Evolutionary conservation across 1,140 invertebrate genomes (phyloP).

Genomic region (Scaptomyza montana): DNA sequence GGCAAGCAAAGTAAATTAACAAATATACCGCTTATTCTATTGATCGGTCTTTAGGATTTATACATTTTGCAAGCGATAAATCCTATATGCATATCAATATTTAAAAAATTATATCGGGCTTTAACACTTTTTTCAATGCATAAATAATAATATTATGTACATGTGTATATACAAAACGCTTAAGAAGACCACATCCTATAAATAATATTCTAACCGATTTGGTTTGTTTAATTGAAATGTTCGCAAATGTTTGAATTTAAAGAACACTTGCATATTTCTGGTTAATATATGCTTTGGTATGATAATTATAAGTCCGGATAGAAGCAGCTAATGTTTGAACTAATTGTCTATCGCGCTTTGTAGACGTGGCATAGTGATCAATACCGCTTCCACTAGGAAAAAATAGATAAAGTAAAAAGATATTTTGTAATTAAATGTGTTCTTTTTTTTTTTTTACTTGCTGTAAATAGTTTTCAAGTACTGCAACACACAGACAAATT

Average conservation of each 20-base stretch:
- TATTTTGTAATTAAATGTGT: background rate
- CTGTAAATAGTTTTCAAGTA: conserved; percentile 7
- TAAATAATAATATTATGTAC: conserved; percentile 34
- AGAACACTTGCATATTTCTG: conserved; percentile 85
- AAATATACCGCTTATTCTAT: conserved; percentile 34
- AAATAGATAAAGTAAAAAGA: background rate
- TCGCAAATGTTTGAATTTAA: conserved; percentile 50
- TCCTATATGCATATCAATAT: conserved; percentile 1
- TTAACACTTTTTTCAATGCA: conserved; percentile 28
- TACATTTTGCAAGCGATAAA: conserved; percentile 6
- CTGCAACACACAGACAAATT: no score
- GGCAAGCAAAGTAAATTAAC: background rate
- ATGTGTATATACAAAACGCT: conserved; percentile 44
- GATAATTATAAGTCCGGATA: conserved; percentile 86
- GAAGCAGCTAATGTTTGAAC: conserved; percentile 85
- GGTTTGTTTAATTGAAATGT: conserved; percentile 10
- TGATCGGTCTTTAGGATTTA: conserved; percentile 22
- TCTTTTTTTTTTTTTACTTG: no score
- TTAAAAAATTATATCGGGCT: conserved; percentile 13
- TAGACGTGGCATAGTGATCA: conserved; percentile 66
- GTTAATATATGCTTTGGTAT: conserved; percentile 86
- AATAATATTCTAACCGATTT: conserved; percentile 37
- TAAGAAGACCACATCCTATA: conserved; percentile 40
- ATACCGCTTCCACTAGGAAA: conserved; percentile 61
- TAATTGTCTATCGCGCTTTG: conserved; percentile 84